These are phyloP conservation scores for Unio pictorum DNA, from an alignment of 2,888 invertebrate genomes.

Conservation along the genomic window DNA sequence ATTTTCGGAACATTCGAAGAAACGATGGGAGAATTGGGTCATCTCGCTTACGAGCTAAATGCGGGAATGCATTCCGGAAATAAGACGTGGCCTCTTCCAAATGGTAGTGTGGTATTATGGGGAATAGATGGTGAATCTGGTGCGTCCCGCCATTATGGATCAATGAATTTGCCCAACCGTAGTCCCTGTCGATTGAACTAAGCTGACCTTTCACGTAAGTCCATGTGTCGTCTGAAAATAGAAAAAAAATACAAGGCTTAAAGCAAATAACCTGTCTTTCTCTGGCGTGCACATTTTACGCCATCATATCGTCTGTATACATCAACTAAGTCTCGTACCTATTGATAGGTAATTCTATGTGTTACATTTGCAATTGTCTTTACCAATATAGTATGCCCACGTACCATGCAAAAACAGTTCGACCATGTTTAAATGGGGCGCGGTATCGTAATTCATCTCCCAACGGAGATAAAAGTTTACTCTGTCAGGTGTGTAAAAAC, in stretches of 20 bases:
- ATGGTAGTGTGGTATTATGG: conserved; percentile 67
- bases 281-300: no score
- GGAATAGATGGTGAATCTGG: conserved; percentile 68
- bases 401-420: no score
- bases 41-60: conserved; percentile 53
- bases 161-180: conserved; percentile 61
- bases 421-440: no score
- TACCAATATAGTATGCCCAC: no score
- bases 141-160: conserved; percentile 67
- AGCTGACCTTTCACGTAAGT: conserved; percentile 67
- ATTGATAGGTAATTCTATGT: no score
- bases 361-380: no score
- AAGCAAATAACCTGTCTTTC: no score
- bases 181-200: conserved; percentile 65
- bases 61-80: conserved; percentile 61
- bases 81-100: conserved; percentile 63
- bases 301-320: no score
- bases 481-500: no score
- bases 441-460: no score
- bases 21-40: conserved; percentile 62
- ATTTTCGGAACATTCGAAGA: conserved; percentile 61
- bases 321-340: no score
- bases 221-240: conserved; percentile 54
- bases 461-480: no score
- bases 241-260: background rate